Evolutionary conservation across 2,888 invertebrate genomes (phyloP).

Genomic region (Alentia gelatinosa): DNA sequence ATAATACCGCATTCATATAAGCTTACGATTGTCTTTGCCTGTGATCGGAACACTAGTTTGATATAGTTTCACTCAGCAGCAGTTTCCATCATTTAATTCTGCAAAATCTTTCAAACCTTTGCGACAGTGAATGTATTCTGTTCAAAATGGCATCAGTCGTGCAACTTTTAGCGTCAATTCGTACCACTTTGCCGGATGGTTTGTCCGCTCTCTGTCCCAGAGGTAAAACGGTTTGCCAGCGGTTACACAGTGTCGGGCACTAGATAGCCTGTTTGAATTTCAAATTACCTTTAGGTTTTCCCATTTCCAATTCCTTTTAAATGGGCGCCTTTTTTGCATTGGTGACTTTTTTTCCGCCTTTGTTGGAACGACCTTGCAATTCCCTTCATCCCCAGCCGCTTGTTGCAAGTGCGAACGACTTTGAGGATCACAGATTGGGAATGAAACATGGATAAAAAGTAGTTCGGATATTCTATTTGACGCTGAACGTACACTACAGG

Average conservation of each 20-base stretch:
- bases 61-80: no score
- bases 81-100: no score
- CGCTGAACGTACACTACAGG: no score
- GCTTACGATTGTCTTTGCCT: no score
- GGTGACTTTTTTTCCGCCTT: neutral
- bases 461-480: no score
- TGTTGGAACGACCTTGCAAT: neutral
- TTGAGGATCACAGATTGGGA: neutral
- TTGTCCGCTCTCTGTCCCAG: neutral
- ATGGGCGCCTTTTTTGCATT: neutral
- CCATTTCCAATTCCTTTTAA: neutral
- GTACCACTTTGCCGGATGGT: neutral
- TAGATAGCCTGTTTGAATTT: slow-evolving; percentile 5
- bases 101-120: no score
- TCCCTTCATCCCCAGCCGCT: neutral
- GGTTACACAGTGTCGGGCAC: neutral
- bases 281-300: neutral
- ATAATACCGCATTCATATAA: no score
- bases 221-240: neutral
- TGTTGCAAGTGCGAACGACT: neutral
- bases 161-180: neutral
- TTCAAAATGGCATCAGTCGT: neutral
- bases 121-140: no score
- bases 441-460: neutral
- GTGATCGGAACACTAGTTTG: no score